Conservation (phyloP, 2,113 vertebrate species). For the Malurus cyaneus region DNA sequence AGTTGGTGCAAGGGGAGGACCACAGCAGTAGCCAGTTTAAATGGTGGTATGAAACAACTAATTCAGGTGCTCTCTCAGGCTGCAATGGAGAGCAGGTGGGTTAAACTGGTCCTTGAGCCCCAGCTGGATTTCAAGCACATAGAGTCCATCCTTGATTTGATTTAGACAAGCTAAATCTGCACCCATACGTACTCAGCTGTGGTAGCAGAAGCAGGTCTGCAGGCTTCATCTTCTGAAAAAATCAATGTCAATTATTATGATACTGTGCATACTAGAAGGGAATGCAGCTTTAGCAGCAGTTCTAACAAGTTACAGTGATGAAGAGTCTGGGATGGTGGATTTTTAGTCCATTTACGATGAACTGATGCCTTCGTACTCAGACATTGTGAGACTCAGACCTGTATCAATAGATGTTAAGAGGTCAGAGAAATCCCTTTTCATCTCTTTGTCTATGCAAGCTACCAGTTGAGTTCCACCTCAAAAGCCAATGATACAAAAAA, state of each 20-base stretch:
- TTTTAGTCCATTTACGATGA: not conserved
- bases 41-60: fast-evolving
- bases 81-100: not conserved
- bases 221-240: not conserved
- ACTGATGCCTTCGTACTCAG: not conserved
- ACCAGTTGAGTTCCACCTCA: not conserved
- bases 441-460: not conserved
- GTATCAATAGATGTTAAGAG: not conserved
- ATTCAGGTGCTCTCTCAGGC: not conserved
- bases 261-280: not conserved
- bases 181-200: not conserved
- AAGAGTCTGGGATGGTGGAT: not conserved
- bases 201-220: not conserved
- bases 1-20: not conserved
- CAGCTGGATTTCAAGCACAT: not conserved
- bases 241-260: not conserved
- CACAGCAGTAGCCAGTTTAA: not conserved
- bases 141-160: not conserved
- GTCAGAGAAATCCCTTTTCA: not conserved
- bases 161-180: not conserved
- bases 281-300: not conserved
- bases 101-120: not conserved
- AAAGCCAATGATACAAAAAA: not conserved
- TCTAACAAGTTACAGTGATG: not conserved
- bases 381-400: not conserved